These are phyloP conservation scores for Sminthurides bifidus DNA, from an alignment of 1,140 invertebrate species.

Conservation along the genomic window DNA sequence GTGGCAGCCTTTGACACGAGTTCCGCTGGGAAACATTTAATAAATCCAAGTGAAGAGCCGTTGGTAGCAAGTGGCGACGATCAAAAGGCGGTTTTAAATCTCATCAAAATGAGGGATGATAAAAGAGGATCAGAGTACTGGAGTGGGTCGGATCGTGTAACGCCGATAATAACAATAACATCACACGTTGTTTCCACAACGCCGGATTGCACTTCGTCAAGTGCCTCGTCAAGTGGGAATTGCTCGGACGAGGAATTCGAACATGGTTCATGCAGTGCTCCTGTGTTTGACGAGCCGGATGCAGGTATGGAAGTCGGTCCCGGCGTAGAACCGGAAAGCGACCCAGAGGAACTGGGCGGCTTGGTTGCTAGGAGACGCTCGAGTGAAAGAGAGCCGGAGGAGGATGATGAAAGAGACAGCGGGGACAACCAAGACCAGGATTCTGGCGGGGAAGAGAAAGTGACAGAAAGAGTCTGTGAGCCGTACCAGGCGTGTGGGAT, in stretches of 20 bases:
- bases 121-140: conserved; percentile 5
- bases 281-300: conserved; percentile 23
- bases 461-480: too few species aligned
- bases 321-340: conserved; percentile 7
- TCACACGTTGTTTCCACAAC: conserved; percentile 17
- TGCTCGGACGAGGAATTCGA: conserved; percentile 26
- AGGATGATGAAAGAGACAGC: background rate
- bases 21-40: too few species aligned
- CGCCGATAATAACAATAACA: conserved; percentile 28
- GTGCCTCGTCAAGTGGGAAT: too few species aligned
- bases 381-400: background rate
- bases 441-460: background rate
- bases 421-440: background rate
- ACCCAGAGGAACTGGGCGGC: conserved; percentile 11
- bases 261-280: conserved; percentile 14
- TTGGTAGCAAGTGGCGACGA: too few species aligned
- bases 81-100: too few species aligned
- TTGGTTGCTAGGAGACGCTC: background rate
- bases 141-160: conserved; percentile 5
- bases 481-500: too few species aligned
- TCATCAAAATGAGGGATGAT: conserved; percentile 3
- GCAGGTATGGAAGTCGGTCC: conserved; percentile 19
- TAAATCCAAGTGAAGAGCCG: too few species aligned
- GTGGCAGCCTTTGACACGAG: too few species aligned
- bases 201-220: too few species aligned